Evolutionary conservation across 1,140 invertebrate genomes (phyloP).

Genomic region (Caerostris extrusa): DNA sequence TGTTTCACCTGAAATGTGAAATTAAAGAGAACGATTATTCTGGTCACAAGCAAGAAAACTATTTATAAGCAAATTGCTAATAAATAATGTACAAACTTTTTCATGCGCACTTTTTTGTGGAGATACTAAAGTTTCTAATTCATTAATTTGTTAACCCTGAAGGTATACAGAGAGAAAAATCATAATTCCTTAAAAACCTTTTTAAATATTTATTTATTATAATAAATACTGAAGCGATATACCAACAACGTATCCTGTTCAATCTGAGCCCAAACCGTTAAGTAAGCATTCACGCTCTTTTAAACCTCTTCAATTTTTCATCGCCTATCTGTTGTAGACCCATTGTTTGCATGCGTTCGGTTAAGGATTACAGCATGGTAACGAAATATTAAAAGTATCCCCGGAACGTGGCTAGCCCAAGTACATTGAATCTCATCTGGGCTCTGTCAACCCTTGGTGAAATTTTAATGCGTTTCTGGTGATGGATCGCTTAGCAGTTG

Average conservation of each 20-base stretch:
- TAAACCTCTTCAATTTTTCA: constrained; percentile 33
- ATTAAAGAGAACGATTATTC: too few relatives aligned
- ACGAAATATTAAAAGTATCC: constrained; percentile 4
- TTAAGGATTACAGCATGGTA: neutral
- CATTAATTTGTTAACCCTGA: too few relatives aligned
- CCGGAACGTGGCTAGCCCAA: neutral
- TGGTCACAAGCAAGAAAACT: too few relatives aligned
- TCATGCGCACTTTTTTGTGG: too few relatives aligned
- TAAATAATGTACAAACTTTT: too few relatives aligned
- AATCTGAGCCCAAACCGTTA: neutral
- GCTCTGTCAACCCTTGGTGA: constrained; percentile 56
- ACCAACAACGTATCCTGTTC: neutral
- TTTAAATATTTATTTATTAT: too few relatives aligned
- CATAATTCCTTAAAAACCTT: too few relatives aligned
- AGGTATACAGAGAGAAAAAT: too few relatives aligned
- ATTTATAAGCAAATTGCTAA: too few relatives aligned
- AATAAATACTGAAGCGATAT: neutral
- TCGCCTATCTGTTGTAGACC: neutral
- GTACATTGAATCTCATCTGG: constrained; percentile 4
- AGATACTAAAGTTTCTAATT: too few relatives aligned
- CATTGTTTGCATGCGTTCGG: constrained; percentile 1
- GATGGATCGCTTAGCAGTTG: constrained; percentile 58
- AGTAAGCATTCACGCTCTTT: constrained; percentile 16
- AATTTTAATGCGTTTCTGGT: constrained; percentile 57
- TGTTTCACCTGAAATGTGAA: too few relatives aligned